Conservation (phyloP, 2,113 vertebrate species). For the Silurus asotus region DNA sequence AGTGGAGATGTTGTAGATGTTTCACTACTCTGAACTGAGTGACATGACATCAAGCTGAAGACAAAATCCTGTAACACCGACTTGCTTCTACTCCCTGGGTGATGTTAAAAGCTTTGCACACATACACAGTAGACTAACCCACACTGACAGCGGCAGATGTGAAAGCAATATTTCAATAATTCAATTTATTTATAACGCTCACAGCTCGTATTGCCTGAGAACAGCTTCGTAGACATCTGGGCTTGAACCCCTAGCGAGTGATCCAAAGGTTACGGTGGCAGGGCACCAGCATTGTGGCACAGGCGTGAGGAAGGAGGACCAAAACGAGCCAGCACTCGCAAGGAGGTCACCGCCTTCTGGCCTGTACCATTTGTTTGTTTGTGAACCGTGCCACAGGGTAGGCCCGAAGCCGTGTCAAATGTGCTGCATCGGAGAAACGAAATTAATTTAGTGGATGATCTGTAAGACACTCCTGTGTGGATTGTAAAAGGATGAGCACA, state of each 20-base stretch:
- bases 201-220: slow-evolving; percentile 20
- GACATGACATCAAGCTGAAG: not conserved
- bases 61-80: not conserved
- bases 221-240: slow-evolving; percentile 21
- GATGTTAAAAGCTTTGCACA: not conserved
- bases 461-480: not conserved
- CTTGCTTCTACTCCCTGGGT: not conserved
- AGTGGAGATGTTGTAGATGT: not conserved
- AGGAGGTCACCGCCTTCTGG: slow-evolving; percentile 37
- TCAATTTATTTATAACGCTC: slow-evolving; percentile 21
- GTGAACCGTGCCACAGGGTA: slow-evolving; percentile 32
- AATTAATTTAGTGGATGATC: not conserved
- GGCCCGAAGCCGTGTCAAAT: not conserved
- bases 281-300: slow-evolving; percentile 8
- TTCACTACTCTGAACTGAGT: not conserved
- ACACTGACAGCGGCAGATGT: slow-evolving; percentile 7
- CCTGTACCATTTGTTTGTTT: slow-evolving; percentile 26
- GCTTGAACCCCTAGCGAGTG: slow-evolving; percentile 1
- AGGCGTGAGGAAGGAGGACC: not conserved
- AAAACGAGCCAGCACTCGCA: not conserved
- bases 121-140: not conserved
- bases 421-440: not conserved
- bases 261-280: slow-evolving; percentile 30
- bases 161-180: slow-evolving; percentile 13
- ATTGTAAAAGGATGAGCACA: slow-evolving; percentile 4